phyloP scores from a whole-genome alignment of 2,113 vertebrate species.

The Melozone crissalis region DNA sequence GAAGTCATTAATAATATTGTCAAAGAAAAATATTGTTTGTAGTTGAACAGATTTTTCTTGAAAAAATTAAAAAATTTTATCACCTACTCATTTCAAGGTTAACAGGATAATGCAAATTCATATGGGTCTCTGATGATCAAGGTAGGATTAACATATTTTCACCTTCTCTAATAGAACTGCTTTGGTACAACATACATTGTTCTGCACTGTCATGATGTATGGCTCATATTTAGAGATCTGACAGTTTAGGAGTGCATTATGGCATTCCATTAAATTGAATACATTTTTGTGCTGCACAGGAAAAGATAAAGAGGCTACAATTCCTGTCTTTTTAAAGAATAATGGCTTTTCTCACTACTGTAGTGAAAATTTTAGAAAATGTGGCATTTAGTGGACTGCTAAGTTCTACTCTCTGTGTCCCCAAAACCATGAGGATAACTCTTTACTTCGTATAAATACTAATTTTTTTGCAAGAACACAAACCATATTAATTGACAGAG shows the following conservation, averaged over 20 bases:
- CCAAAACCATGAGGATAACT: slow-evolving; percentile 17
- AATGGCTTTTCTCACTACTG: background rate
- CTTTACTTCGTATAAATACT: slow-evolving; percentile 1
- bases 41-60: background rate
- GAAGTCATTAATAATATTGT: background rate
- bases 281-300: slow-evolving; percentile 14
- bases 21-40: background rate
- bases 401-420: slow-evolving; percentile 9
- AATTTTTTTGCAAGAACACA: slow-evolving; percentile 14
- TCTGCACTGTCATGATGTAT: slow-evolving; percentile 41
- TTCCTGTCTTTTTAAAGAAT: slow-evolving; percentile 14
- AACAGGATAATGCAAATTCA: slow-evolving; percentile 54
- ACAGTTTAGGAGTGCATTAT: slow-evolving; percentile 30
- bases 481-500: slow-evolving; percentile 3
- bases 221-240: slow-evolving; percentile 52
- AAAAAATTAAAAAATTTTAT: background rate
- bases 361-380: slow-evolving; percentile 5
- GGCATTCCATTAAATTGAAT: slow-evolving; percentile 44
- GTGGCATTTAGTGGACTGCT: background rate
- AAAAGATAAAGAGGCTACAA: slow-evolving; percentile 34
- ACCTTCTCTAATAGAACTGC: slow-evolving; percentile 44
- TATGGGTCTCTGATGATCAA: slow-evolving; percentile 15
- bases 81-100: slow-evolving; percentile 43
- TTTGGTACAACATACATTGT: slow-evolving; percentile 41
- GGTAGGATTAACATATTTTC: slow-evolving; percentile 62